Evolutionary conservation across 2,888 invertebrate genomes (phyloP).

Genomic region (Boloria selene): DNA sequence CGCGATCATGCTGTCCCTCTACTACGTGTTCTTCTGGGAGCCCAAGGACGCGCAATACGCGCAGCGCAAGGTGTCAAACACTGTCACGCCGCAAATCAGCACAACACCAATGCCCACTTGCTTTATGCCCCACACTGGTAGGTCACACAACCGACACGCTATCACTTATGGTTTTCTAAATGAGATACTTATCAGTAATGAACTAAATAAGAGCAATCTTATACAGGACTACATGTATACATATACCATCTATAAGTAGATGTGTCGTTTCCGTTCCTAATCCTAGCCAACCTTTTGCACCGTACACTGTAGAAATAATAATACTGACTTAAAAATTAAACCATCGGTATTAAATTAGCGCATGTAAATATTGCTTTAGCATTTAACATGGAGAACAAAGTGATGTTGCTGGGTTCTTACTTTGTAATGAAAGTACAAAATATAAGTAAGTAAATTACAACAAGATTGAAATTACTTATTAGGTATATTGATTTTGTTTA

Average conservation of each 20-base stretch:
- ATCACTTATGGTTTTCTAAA: conserved; percentile 39
- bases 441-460: too few relatives aligned
- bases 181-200: background rate
- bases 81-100: conserved; percentile 77
- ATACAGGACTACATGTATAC: background rate
- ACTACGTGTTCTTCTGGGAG: conserved; percentile 97
- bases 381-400: background rate
- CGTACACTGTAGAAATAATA: background rate
- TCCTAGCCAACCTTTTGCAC: conserved; percentile 14
- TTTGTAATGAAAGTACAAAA: too few relatives aligned
- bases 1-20: conserved; percentile 95
- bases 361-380: conserved; percentile 6
- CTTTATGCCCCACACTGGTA: conserved; percentile 80
- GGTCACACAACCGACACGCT: conserved; percentile 74
- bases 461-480: too few relatives aligned
- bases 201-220: conserved; percentile 10
- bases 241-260: background rate
- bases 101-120: conserved; percentile 82
- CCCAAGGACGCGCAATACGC: conserved; percentile 84
- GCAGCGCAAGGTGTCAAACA: conserved; percentile 79
- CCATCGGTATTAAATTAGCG: background rate
- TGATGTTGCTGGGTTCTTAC: too few relatives aligned
- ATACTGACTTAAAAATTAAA: background rate
- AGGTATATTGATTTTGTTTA: too few relatives aligned
- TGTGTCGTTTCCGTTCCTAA: background rate